Percentiles rank a stretch among this genome's conserved stretches.
Evolutionary conservation across 2,113 vertebrate genomes (phyloP).

Genomic region (Ammospiza nelsoni): DNA sequence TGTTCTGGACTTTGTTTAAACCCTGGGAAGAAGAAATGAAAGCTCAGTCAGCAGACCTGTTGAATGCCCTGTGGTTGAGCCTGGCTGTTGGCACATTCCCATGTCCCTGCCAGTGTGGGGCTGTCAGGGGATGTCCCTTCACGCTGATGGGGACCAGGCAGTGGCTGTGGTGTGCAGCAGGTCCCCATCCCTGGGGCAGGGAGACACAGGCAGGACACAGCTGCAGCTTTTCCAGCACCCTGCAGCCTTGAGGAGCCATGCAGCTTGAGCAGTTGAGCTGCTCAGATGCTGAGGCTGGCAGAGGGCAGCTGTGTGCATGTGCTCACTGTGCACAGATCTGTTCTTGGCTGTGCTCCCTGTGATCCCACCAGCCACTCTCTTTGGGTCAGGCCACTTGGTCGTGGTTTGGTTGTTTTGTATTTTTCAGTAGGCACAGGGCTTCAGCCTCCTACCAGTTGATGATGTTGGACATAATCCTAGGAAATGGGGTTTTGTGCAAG

Average conservation of each 20-base stretch:
- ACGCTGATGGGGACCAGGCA: background rate
- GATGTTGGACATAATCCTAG: background rate
- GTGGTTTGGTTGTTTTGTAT: background rate
- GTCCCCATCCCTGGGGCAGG: background rate
- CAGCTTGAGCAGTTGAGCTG: background rate
- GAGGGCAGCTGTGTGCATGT: background rate
- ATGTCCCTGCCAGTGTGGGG: fast-evolving
- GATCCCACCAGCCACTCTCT: background rate
- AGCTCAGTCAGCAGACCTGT: background rate
- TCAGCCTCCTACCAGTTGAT: background rate
- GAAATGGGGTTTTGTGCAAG: background rate
- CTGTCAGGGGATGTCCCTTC: background rate
- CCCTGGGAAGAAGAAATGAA: background rate
- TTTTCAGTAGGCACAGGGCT: background rate
- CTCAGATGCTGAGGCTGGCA: background rate
- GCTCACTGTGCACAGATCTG: background rate
- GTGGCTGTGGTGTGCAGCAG: background rate
- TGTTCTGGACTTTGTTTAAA: background rate
- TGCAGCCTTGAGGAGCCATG: background rate
- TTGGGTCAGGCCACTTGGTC: background rate
- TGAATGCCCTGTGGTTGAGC: background rate
- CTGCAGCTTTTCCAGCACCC: background rate
- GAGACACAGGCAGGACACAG: background rate
- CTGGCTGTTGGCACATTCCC: background rate
- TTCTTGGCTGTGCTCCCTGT: background rate